These are phyloP conservation scores for Drosophila rufa DNA, from an alignment of 1,140 invertebrate genomes.

Conservation along the genomic window DNA sequence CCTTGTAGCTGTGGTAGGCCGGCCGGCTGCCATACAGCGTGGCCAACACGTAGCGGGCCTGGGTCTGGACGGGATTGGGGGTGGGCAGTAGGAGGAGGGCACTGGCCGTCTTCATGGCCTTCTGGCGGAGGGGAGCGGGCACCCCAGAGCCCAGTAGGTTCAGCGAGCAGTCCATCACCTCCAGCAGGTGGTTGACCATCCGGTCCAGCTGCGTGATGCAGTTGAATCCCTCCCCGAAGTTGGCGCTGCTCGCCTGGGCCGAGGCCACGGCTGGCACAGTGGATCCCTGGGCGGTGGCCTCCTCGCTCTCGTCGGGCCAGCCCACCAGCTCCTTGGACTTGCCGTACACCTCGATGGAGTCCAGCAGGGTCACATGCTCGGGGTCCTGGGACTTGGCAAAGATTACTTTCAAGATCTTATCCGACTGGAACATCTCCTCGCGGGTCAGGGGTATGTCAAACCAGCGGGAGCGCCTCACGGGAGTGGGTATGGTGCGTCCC, in stretches of 20 bases:
- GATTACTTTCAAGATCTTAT: constrained; percentile 95
- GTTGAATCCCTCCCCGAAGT: constrained; percentile 77
- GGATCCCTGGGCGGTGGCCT: constrained; percentile 86
- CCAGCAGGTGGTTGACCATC: constrained; percentile 90
- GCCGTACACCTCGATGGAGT: constrained; percentile 96
- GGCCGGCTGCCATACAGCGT: constrained; percentile 90
- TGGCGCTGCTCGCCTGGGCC: constrained; percentile 32
- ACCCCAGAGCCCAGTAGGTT: constrained; percentile 73
- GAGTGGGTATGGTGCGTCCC: constrained; percentile 92
- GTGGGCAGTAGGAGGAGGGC: constrained; percentile 93
- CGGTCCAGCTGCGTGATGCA: constrained; percentile 85
- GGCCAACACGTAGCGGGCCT: constrained; percentile 92
- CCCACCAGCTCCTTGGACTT: constrained; percentile 98
- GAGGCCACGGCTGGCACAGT: constrained; percentile 23
- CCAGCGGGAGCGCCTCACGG: constrained; percentile 93
- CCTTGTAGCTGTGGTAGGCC: constrained; percentile 95
- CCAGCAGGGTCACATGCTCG: constrained; percentile 95
- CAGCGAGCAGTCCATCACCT: constrained; percentile 91
- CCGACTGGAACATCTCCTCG: constrained; percentile 96
- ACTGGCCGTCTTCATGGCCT: constrained; percentile 91
- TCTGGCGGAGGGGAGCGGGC: constrained; percentile 85
- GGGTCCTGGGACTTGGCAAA: constrained; percentile 96
- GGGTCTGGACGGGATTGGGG: constrained; percentile 91
- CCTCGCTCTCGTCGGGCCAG: constrained; percentile 98
- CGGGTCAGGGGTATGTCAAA: constrained; percentile 97